A percentile compares a stretch with the other conserved stretches of the same genome.
These are phyloP conservation scores for Pygoscelis adeliae DNA, from an alignment of 2,113 vertebrate genomes.

Conservation along the genomic window DNA sequence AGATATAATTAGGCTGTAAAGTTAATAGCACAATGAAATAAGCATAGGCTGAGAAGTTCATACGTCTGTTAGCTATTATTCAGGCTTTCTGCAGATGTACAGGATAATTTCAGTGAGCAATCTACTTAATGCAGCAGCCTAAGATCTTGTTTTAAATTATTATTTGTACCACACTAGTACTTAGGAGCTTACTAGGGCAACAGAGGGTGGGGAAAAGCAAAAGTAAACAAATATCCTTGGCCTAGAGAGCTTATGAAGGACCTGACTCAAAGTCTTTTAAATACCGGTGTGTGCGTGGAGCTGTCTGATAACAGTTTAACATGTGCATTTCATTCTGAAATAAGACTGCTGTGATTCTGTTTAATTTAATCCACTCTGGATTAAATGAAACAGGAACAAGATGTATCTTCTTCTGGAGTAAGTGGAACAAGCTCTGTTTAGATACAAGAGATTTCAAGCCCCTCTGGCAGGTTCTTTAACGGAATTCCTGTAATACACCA, in stretches of 20 bases:
- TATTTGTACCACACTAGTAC: neutral
- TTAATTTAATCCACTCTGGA: neutral
- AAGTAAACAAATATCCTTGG: neutral
- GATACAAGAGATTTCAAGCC: neutral
- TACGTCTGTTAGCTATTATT: neutral
- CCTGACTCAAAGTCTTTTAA: neutral
- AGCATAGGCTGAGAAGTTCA: neutral
- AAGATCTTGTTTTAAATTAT: neutral
- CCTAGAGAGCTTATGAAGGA: neutral
- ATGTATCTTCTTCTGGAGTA: neutral
- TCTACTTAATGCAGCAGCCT: neutral
- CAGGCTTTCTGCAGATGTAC: neutral
- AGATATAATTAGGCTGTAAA: constrained; percentile 23
- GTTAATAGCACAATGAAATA: constrained; percentile 7
- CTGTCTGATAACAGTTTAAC: neutral
- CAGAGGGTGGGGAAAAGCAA: neutral
- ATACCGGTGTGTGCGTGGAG: neutral
- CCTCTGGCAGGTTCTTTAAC: neutral
- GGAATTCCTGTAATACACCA: neutral
- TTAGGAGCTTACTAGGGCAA: neutral
- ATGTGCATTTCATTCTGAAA: neutral
- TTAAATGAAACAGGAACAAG: constrained; percentile 20
- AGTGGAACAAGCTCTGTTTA: neutral
- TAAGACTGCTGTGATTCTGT: neutral
- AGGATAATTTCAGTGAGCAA: neutral